These are phyloP conservation scores for Chrosomus eos DNA, from an alignment of 2,797 vertebrate genomes.

Conservation along the genomic window DNA sequence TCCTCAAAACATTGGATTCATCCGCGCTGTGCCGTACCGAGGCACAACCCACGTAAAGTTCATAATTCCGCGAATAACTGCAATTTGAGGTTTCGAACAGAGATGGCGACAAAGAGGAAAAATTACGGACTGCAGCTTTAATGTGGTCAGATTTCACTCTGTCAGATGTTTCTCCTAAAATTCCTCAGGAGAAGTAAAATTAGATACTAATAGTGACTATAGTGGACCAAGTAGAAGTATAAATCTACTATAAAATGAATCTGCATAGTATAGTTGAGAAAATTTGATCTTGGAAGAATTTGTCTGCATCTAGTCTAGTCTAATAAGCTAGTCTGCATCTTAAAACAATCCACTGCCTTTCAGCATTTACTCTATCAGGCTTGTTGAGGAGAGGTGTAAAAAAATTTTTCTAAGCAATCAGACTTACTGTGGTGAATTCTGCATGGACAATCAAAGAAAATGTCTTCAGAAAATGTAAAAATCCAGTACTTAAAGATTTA, in stretches of 20 bases:
- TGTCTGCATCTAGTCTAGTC: too few relatives aligned
- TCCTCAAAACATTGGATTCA: too few relatives aligned
- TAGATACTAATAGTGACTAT: neutral
- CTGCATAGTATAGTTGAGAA: neutral
- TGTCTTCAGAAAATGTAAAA: neutral
- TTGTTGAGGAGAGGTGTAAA: neutral
- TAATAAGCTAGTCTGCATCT: neutral
- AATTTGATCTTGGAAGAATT: neutral
- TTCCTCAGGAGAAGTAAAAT: neutral
- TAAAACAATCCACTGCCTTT: neutral
- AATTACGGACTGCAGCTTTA: neutral
- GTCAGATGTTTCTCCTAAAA: neutral
- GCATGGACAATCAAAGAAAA: neutral
- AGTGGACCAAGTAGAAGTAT: neutral
- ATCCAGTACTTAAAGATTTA: neutral
- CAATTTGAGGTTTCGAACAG: too few relatives aligned
- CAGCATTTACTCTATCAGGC: neutral
- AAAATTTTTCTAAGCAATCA: constrained; percentile 24
- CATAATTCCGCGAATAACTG: too few relatives aligned
- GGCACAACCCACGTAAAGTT: too few relatives aligned
- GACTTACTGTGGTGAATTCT: neutral
- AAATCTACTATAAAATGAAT: neutral
- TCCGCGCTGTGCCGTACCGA: too few relatives aligned
- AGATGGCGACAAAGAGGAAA: too few relatives aligned
- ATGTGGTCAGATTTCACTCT: neutral